Evolutionary conservation across 2,113 vertebrate species (phyloP).

Genomic region (Equus przewalskii): DNA sequence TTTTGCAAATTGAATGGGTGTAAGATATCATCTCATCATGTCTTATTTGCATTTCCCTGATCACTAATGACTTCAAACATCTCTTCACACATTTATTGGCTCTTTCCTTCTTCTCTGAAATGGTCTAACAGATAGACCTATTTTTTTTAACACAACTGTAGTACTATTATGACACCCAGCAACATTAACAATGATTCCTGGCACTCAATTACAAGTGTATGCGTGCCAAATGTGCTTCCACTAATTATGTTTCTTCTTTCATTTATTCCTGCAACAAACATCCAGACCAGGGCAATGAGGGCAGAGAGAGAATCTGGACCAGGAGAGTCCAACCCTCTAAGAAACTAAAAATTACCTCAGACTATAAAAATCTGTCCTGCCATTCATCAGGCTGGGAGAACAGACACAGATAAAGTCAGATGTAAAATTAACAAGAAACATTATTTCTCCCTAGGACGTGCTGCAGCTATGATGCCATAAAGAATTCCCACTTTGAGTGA

Average conservation of each 20-base stretch:
- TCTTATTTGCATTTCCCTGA: slow-evolving; percentile 35
- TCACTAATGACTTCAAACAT: not conserved
- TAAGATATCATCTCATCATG: not conserved
- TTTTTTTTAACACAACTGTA: not conserved
- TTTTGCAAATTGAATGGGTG: not conserved
- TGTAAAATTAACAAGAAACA: not conserved
- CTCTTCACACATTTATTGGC: not conserved
- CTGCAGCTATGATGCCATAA: not conserved
- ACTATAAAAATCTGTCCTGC: not conserved
- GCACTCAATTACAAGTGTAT: not conserved
- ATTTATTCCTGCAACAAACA: slow-evolving; percentile 34
- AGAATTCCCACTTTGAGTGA: not conserved
- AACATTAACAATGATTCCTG: slow-evolving; percentile 30
- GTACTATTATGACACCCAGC: not conserved
- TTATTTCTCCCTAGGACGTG: not conserved
- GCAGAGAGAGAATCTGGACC: slow-evolving; percentile 8
- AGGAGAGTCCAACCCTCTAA: not conserved
- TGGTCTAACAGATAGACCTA: not conserved
- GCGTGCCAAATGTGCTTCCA: not conserved
- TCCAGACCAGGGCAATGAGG: not conserved
- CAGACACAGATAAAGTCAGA: not conserved
- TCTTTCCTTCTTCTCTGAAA: slow-evolving; percentile 40
- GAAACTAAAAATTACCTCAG: slow-evolving; percentile 40
- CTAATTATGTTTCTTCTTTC: slow-evolving; percentile 44
- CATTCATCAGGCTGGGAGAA: not conserved